Conservation (phyloP, 1,140 invertebrate genomes). For the Streblospio benedicti region DNA sequence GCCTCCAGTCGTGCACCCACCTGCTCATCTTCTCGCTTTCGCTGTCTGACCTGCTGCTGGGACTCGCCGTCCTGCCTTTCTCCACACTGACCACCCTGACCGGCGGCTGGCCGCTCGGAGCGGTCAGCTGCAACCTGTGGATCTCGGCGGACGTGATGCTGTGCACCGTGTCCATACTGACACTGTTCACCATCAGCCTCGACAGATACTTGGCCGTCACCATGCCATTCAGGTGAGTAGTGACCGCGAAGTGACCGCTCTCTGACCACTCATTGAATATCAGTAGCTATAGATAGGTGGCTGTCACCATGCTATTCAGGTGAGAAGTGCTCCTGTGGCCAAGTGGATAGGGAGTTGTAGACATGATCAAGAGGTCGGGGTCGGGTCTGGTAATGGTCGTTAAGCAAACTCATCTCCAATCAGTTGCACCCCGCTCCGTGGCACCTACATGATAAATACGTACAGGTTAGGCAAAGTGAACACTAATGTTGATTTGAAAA, state of each 20-base stretch:
- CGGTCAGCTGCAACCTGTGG: neutral
- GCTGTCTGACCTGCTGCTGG: constrained; percentile 39
- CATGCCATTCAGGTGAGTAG: neutral
- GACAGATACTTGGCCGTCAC: constrained; percentile 1
- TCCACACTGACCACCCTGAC: constrained; percentile 46
- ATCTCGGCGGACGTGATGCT: constrained; percentile 1
- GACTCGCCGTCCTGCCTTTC: constrained; percentile 57
- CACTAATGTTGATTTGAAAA: too few species aligned
- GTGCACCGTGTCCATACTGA: constrained; percentile 4
- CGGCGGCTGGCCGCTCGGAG: neutral
- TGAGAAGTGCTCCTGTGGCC: neutral
- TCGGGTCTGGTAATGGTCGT: too few species aligned
- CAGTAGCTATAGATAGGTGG: too few species aligned
- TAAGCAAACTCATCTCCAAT: too few species aligned
- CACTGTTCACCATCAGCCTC: neutral
- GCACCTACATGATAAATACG: too few species aligned
- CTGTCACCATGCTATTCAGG: neutral
- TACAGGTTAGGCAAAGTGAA: too few species aligned
- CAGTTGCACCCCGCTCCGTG: too few species aligned
- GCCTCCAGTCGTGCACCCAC: constrained; percentile 49
- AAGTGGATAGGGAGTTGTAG: too few species aligned
- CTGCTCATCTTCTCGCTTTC: constrained; percentile 42
- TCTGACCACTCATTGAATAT: too few species aligned
- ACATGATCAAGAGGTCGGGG: too few species aligned
- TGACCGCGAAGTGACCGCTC: neutral